A percentile compares a stretch with the other conserved stretches of the same genome.
Conservation (phyloP, 2,888 invertebrate genomes). For the Brachyptera risi region DNA sequence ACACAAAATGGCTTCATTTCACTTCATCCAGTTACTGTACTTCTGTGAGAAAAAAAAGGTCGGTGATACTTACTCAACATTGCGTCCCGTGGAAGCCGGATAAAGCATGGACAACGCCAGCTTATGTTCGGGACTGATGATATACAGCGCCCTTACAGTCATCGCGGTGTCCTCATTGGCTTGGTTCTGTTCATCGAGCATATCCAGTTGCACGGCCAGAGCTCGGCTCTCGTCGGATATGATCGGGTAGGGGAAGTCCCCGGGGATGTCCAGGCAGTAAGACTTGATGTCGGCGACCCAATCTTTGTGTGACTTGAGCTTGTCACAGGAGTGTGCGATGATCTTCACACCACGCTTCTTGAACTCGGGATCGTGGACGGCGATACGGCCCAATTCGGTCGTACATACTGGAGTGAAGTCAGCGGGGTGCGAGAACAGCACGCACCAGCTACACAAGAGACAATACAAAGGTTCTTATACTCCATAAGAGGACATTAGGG, state of each 20-base stretch:
- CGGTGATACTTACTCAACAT: conserved; percentile 65
- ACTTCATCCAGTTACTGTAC: no score
- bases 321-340: conserved; percentile 76
- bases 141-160: conserved; percentile 72
- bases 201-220: conserved; percentile 68
- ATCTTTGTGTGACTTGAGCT: conserved; percentile 46
- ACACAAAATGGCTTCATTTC: no score
- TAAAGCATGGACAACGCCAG: conserved; percentile 77
- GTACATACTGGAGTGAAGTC: conserved; percentile 91
- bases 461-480: no score
- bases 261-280: conserved; percentile 64
- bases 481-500: no score
- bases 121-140: conserved; percentile 75
- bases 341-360: conserved; percentile 67
- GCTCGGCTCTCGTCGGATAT: conserved; percentile 70
- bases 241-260: conserved; percentile 75
- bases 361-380: conserved; percentile 65
- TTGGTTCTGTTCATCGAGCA: conserved; percentile 72
- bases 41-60: no score
- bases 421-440: conserved; percentile 82
- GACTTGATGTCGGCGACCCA: conserved; percentile 56
- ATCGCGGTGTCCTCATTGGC: conserved; percentile 61
- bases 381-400: conserved; percentile 75
- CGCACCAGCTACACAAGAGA: conserved; percentile 64
- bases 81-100: conserved; percentile 80